Evolutionary conservation across 2,888 invertebrate species (phyloP).

Genomic region (Gastrophysa polygoni): DNA sequence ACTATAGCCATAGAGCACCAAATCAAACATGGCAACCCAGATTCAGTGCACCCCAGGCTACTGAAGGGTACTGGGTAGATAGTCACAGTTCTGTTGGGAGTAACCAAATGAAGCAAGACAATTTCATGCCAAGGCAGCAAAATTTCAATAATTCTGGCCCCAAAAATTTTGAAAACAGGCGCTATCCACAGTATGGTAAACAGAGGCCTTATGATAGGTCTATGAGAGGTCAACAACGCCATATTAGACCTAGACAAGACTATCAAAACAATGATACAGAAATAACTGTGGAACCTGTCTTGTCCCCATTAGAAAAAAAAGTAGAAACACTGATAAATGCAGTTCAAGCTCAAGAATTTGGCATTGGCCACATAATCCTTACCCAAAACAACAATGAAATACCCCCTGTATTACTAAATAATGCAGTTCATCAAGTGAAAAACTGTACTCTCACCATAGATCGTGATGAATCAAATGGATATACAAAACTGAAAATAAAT

Average conservation of each 20-base stretch:
- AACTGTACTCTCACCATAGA: conserved; percentile 26
- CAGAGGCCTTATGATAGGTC: conserved; percentile 23
- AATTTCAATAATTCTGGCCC: conserved; percentile 7
- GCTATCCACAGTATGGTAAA: background rate
- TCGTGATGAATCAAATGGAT: conserved; percentile 22
- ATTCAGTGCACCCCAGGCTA: background rate
- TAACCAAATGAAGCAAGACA: background rate
- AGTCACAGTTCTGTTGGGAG: background rate
- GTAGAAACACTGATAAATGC: conserved; percentile 45
- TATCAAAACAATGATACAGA: background rate
- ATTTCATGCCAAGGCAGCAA: background rate
- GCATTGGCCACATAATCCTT: conserved; percentile 27
- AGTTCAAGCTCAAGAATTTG: conserved; percentile 27
- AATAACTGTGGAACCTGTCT: conserved; percentile 5
- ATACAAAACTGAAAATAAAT: conserved; percentile 23
- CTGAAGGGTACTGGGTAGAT: background rate
- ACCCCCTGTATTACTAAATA: conserved; percentile 30
- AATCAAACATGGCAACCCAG: background rate
- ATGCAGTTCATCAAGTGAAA: conserved; percentile 30
- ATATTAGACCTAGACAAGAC: background rate
- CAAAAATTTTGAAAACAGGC: conserved; percentile 4
- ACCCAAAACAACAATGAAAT: conserved; percentile 29
- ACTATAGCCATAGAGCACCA: background rate
- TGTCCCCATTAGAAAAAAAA: conserved; percentile 22
- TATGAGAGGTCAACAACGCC: background rate